phyloP scores from a whole-genome alignment of 2,797 vertebrate species.

The Ispidina picta region DNA sequence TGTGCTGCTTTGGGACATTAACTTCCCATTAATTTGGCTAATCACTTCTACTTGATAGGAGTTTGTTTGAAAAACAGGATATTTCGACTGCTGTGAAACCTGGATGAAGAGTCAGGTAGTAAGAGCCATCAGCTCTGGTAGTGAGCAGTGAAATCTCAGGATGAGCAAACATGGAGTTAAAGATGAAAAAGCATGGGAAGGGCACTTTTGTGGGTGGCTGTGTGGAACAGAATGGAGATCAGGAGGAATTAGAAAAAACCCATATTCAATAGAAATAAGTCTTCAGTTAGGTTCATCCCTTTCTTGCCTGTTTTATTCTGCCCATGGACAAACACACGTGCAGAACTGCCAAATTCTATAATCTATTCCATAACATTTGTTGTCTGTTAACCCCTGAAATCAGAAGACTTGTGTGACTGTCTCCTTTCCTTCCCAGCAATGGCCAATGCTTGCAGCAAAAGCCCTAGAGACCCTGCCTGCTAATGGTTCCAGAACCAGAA shows the following conservation, averaged over 20 bases:
- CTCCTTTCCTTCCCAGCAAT: background rate
- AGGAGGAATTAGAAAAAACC: background rate
- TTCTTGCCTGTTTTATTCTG: background rate
- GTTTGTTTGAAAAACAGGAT: conserved; percentile 69
- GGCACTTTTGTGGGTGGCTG: background rate
- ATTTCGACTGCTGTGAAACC: conserved; percentile 13
- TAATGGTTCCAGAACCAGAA: background rate
- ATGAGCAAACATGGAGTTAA: background rate
- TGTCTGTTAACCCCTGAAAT: background rate
- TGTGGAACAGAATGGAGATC: background rate
- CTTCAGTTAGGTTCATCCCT: background rate
- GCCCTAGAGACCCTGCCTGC: background rate
- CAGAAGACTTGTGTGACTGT: background rate
- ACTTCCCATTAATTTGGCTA: conserved; percentile 72
- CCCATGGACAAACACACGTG: background rate
- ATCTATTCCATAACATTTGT: background rate
- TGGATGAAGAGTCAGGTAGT: background rate
- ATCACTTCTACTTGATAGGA: conserved; percentile 69
- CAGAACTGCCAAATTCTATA: background rate
- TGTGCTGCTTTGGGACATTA: conserved; percentile 71
- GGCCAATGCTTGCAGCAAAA: background rate
- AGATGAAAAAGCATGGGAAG: background rate
- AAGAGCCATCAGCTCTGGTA: background rate
- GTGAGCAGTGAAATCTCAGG: background rate
- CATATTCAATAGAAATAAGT: background rate